A percentile compares a stretch with the other conserved stretches of the same genome.
phyloP scores from a whole-genome alignment of 2,888 invertebrate genomes.

The Diadegma fenestrale region DNA sequence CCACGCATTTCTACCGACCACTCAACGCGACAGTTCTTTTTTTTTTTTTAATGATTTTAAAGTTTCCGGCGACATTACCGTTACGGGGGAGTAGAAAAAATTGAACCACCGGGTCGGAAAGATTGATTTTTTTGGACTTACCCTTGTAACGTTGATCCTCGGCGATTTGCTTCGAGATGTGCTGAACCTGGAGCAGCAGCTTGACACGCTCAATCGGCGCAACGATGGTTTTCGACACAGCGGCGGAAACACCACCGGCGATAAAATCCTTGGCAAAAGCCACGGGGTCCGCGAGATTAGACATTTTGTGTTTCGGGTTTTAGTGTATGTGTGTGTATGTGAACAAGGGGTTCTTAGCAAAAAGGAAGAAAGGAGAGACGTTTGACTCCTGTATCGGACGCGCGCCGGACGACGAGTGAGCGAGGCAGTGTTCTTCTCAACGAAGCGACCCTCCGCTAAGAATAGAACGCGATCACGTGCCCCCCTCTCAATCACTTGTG shows the following conservation, averaged over 20 bases:
- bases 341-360: conserved; percentile 76
- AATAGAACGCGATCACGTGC: conserved; percentile 84
- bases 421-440: conserved; percentile 81
- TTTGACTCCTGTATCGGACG: conserved; percentile 84
- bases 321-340: conserved; percentile 71
- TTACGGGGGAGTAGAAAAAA: background rate
- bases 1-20: background rate
- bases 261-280: conserved; percentile 95
- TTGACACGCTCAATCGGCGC: conserved; percentile 98
- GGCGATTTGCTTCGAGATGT: conserved; percentile 95
- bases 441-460: conserved; percentile 82
- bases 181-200: conserved; percentile 96
- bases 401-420: conserved; percentile 87
- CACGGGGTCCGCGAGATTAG: conserved; percentile 90
- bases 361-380: conserved; percentile 80
- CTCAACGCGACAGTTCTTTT: conserved; percentile 1
- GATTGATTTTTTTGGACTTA: conserved; percentile 82
- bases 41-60: background rate
- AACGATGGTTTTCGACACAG: conserved; percentile 96
- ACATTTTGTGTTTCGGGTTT: conserved; percentile 79
- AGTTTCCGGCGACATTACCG: background rate
- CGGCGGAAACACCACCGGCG: conserved; percentile 96
- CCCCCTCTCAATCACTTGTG: conserved; percentile 65
- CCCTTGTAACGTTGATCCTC: conserved; percentile 96
- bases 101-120: background rate